Evolutionary conservation across 1,140 invertebrate genomes (phyloP).

Genomic region (Atta cephalotes): DNA sequence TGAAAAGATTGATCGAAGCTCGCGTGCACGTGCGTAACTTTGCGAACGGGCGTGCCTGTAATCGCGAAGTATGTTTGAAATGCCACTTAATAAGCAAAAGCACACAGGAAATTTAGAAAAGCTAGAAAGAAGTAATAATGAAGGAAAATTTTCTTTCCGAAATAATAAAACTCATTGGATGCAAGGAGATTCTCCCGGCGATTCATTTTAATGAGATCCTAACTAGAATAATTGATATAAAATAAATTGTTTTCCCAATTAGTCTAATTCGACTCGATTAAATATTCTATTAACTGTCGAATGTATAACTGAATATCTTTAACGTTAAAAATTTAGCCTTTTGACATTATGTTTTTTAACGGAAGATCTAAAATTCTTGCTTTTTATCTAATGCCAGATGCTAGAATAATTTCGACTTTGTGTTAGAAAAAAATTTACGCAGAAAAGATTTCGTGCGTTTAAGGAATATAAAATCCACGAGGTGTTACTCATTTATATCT

Average conservation of each 20-base stretch:
- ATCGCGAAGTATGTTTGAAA: neutral
- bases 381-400: neutral
- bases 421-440: neutral
- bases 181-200: too few species aligned
- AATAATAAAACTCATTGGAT: neutral
- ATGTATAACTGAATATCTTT: neutral
- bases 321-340: neutral
- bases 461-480: constrained; percentile 24
- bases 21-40: constrained; percentile 19
- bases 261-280: neutral
- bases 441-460: neutral
- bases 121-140: neutral
- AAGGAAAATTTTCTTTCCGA: neutral
- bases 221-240: neutral
- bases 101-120: neutral
- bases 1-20: constrained; percentile 48
- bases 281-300: neutral
- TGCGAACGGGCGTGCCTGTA: neutral
- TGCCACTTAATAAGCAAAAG: neutral
- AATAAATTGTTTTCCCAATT: neutral
- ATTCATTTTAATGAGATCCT: neutral
- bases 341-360: neutral
- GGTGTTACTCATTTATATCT: constrained; percentile 42
- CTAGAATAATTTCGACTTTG: neutral
- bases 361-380: neutral